phyloP scores from a whole-genome alignment of 1,140 invertebrate genomes.

The Palaemon carinicauda region DNA sequence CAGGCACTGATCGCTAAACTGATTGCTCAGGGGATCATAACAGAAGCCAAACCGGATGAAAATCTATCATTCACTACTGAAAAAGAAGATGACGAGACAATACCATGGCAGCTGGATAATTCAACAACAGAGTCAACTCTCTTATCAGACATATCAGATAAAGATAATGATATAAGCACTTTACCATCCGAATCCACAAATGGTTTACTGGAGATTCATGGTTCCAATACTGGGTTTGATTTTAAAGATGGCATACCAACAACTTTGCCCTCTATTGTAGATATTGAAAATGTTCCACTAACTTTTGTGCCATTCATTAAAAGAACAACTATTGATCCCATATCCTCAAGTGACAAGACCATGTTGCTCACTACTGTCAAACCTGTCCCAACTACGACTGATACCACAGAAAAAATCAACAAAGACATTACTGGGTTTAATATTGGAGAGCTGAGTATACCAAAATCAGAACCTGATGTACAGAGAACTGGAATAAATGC shows the following conservation, averaged over 20 bases:
- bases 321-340: background rate
- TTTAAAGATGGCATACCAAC: too few relatives aligned
- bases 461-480: background rate
- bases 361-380: background rate
- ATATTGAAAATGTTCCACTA: background rate
- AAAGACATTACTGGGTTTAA: background rate
- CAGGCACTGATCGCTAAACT: conserved; percentile 19
- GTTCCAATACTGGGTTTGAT: background rate
- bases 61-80: background rate
- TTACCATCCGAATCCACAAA: background rate
- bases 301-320: background rate
- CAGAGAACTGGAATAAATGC: background rate
- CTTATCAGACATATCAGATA: background rate
- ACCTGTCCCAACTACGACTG: background rate
- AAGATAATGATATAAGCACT: background rate
- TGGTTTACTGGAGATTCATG: background rate
- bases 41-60: background rate
- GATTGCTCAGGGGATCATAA: conserved; percentile 28
- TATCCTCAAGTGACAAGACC: background rate
- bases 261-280: background rate
- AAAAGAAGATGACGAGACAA: background rate
- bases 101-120: background rate
- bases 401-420: conserved; percentile 17
- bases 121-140: background rate
- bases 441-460: background rate